Base-by-base conservation (phyloP, 35 echinoderm and acorn worm genomes). In the Amphiura filiformis region DNA sequence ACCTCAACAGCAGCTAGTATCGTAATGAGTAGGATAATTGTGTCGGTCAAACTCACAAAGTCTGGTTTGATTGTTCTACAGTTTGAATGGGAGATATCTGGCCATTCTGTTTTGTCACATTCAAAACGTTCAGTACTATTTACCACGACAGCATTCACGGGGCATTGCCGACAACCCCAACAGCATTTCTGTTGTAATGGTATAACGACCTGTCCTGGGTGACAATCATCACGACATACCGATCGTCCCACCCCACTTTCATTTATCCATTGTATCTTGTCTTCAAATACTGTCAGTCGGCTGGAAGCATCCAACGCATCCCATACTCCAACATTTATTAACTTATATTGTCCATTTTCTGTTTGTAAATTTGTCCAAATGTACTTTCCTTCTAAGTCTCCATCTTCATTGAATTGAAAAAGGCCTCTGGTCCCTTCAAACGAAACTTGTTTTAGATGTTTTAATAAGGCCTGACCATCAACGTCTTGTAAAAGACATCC, bases 111-210 rank as follows among this genome's bases (percentile, higher is more conserved):
- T 26, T 7, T 31, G 4, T 65, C 39, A 47, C 86, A 88, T 30
- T 42, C 33, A 23, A 78, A 0, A 56, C 86, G 80, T 9, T 31
- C 0, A 30, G 76, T 33, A 13, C 2, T 49, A 26, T 80, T 30
- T 12, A 40, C 38, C 23, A 80, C 47, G 31, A 79, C 65, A 35
- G 47, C 76, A 52, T 88, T 34, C 17, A 49, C 9, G 12, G 0
- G 39, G 28, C 86, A 88, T 80, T 57, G 9, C 13, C 39, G 77
- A 56, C 86, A 88, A 39, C 49, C 86, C 77, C 77, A 80, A 39
- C 87, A 88, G 47, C 87, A 88, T 34, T 84, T 84, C 52, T 61
- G 38, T 35, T 84, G 44, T 22, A 84, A 49, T 1, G 82, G 82
- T 12, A 65, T 30, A 13, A 2, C 49, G 1, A 84, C 35, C 18